Conservation (phyloP, 2,888 invertebrate genomes). For the Adelognathus sp. region DNA sequence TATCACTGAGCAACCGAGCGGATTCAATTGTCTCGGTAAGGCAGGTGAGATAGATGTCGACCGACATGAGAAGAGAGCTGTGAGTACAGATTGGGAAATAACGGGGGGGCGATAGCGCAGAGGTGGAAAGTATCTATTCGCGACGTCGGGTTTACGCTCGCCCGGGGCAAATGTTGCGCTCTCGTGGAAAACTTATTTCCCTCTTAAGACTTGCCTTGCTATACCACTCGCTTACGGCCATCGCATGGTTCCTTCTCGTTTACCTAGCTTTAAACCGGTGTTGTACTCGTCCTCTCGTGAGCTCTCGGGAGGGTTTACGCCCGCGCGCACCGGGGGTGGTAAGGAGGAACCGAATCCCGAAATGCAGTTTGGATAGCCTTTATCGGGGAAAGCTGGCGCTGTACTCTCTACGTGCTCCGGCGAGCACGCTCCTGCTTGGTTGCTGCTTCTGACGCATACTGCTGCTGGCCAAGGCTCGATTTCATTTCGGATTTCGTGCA, state of each 20-base stretch:
- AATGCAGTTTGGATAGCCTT: conserved; percentile 56
- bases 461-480: conserved; percentile 38
- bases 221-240: not conserved
- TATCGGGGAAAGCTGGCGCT: conserved; percentile 48
- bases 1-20: conserved; percentile 5
- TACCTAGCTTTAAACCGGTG: not conserved
- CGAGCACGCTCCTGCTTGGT: not conserved
- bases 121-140: conserved; percentile 46
- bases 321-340: not conserved
- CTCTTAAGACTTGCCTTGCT: conserved; percentile 32
- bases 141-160: conserved; percentile 42
- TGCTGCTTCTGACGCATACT: not conserved
- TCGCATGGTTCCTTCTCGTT: conserved; percentile 16
- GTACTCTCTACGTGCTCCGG: conserved; percentile 35
- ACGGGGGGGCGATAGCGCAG: conserved; percentile 15
- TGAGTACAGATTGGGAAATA: not conserved
- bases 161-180: conserved; percentile 45
- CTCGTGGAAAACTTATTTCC: conserved; percentile 47
- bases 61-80: not conserved
- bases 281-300: not conserved
- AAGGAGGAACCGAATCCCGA: conserved; percentile 33
- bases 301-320: not conserved
- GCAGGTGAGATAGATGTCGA: not conserved
- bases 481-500: conserved; percentile 48
- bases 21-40: conserved; percentile 4